Percentiles rank a stretch among this genome's conserved stretches.
phyloP scores from a whole-genome alignment of 2,113 vertebrate species.

The Pica pica region DNA sequence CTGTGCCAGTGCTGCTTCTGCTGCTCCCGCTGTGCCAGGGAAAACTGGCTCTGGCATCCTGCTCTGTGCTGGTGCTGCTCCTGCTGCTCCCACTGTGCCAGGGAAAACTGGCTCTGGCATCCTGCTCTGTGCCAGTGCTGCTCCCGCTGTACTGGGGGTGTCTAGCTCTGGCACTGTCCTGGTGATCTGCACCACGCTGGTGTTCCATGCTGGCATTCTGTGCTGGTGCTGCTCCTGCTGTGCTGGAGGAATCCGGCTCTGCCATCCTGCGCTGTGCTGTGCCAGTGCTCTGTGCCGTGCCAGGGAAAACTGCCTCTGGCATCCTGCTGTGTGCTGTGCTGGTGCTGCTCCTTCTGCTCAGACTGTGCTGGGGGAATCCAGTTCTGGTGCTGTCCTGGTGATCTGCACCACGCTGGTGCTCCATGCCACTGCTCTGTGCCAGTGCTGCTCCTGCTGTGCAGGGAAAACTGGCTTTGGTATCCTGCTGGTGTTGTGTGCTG shows the following conservation, averaged over 20 bases:
- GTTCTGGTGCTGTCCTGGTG: not conserved
- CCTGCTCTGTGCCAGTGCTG: not conserved
- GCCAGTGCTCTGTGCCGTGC: not conserved
- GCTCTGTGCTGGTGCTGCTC: not conserved
- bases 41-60: not conserved
- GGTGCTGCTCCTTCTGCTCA: not conserved
- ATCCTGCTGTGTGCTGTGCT: not conserved
- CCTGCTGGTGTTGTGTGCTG: not conserved
- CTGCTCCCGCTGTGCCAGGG: too few relatives aligned
- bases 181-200: too few relatives aligned
- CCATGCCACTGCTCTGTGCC: not conserved
- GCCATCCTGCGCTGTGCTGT: not conserved
- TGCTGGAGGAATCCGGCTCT: not conserved
- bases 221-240: not conserved
- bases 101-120: accelerated
- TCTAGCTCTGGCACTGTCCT: not conserved
- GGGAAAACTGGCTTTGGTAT: not conserved
- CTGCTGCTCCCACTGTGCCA: not conserved
- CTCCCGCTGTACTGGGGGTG: not conserved
- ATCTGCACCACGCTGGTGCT: not conserved
- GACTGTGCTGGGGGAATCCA: not conserved
- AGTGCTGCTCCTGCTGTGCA: not conserved
- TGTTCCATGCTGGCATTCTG: not conserved
- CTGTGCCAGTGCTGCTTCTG: not conserved
- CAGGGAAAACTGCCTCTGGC: not conserved